phyloP scores from a whole-genome alignment of 2,113 vertebrate species.

The Pampusana beccarii region DNA sequence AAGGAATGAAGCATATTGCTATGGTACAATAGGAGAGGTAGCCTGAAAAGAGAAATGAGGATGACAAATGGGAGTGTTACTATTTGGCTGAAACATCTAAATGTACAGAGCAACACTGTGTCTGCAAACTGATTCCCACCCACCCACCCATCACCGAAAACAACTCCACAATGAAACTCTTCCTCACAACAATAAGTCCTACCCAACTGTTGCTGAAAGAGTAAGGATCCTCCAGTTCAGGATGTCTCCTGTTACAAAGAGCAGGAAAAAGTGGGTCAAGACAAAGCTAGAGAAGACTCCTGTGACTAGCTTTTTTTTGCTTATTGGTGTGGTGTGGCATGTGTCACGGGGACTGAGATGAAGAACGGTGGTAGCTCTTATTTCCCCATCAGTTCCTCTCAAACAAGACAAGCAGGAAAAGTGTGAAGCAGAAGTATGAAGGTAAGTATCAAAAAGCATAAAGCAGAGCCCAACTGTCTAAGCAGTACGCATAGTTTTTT shows the following conservation, averaged over 20 bases:
- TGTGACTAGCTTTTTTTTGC: not conserved
- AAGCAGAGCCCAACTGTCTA: not conserved
- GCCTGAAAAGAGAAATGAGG: not conserved
- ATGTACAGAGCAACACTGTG: accelerated
- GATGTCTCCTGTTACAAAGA: not conserved
- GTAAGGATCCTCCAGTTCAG: not conserved
- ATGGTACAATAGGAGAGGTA: not conserved
- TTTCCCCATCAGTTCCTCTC: not conserved
- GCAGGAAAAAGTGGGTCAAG: not conserved
- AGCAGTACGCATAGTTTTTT: not conserved
- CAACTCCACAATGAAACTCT: accelerated
- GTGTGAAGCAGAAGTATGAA: not conserved
- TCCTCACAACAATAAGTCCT: not conserved
- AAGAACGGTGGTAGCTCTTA: not conserved
- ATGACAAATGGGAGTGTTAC: not conserved
- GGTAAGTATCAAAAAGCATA: not conserved
- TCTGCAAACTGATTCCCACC: not conserved
- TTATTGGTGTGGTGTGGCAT: not conserved
- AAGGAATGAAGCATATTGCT: not conserved
- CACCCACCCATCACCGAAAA: not conserved
- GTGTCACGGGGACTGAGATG: not conserved
- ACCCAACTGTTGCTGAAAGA: not conserved
- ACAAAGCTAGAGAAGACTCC: not conserved
- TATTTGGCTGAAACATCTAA: not conserved
- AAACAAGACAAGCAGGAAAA: not conserved